Base-by-base conservation (phyloP, 2,113 vertebrate species). In the Macquaria australasica region DNA sequence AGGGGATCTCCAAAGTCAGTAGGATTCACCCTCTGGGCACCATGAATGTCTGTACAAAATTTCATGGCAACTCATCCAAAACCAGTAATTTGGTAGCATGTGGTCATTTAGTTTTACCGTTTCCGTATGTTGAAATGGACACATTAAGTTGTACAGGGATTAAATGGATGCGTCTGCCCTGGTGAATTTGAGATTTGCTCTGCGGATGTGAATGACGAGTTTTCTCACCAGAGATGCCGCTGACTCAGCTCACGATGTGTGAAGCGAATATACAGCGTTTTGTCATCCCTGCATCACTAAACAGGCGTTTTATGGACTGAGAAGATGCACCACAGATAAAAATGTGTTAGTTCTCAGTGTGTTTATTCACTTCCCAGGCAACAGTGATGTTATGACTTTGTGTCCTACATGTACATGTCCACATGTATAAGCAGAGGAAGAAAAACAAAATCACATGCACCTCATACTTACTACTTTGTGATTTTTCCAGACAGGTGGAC, bases 311-410 rank as follows among this genome's bases (percentile, higher is more conserved):
- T 28, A 48, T 18, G 31, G n/a, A 58, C 63, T 5, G 39, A 34
- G 28, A 69, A 58, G 55, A 76, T 8, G 43, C 10, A 73, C 63
- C 74, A 63, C 55, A 89, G 34, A 75, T 64, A 9, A 50, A 34
- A 71, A 70, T 6, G 15, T 10, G n/a, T 77, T 43, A 41, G 73
- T 85, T 90, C 51, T 86, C 34, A 84, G 31, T 67, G 80, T 85
- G 51, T 94, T 95, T 93, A 94, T 92, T 94, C 75, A 87, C 73
- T 81, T 90, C 73, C 39, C 84, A 91, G 86, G 88, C 89, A 87
- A 91, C 86, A 88, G 82, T 89, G 84, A 87, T 73, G 78, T 70
- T n/a, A 58, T 60, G 77, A 90, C 81, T 62, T 43, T 62, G 70
- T 66, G 74, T 83, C 89, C 80, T 68, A 73, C 62, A 67, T 28